Base-by-base conservation (phyloP, 2,113 vertebrate genomes). In the Tragelaphus scriptus region DNA sequence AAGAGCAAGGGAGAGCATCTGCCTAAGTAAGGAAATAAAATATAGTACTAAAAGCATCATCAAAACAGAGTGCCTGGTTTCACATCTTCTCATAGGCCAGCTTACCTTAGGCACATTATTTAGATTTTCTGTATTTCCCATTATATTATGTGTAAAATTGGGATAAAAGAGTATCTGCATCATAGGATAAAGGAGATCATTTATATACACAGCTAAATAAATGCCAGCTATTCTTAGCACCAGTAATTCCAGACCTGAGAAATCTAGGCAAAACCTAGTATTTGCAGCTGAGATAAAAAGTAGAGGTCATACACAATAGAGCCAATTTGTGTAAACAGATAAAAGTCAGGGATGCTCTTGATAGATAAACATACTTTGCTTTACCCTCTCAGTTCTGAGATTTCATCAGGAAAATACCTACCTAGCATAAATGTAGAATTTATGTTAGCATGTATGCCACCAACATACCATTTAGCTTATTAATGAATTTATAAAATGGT, bases 161-260 rank as follows among this genome's bases (percentile, higher is more conserved):
- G 32, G 44, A 97, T 93, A 94, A 92, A 89, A 88, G 61, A 82
- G 16, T 81, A 77, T 63, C 44, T 86, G 56, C 25, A 63, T 63
- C 65, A 85, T 40, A 84, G 55, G 44, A 58, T 92, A 90, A 92
- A 90, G 28, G 53, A 90, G 56, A 82, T 88, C 40, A 95, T 95
- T 96, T 79, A 75, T 19, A 49, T 23, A 85, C 40, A 92, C 80
- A 47, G 56, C 84, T 91, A 55, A 94, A 84, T 89, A 89, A 97
- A 94, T 89, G 51, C 75, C 47, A 97, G 49, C 30, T 90, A 85
- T 94, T 95, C 88, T 92, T 97, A 96, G 53, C 80, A 85, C 71
- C 55, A 85, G 65, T 96, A 93, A 97, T 94, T 91, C 44, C 26
- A 95, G 58, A 68, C 9, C 58, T 88, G 40, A 93, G 58, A 97